Percentiles rank a stretch among this genome's conserved stretches.
These are phyloP conservation scores for Scalopus aquaticus DNA, from an alignment of 2,113 vertebrate species.

Conservation along the genomic window DNA sequence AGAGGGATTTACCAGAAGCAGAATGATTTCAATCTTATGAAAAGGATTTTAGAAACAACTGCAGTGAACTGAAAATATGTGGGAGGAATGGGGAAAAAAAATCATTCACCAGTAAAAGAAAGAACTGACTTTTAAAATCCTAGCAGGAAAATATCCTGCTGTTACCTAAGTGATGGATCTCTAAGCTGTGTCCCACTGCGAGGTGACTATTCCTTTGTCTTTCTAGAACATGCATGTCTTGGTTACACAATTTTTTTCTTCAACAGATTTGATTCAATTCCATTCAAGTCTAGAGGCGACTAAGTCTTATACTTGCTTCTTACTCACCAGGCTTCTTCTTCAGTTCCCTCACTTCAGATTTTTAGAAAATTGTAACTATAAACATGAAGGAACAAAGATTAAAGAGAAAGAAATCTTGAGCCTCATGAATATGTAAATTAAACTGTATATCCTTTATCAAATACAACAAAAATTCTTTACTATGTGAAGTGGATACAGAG, in stretches of 20 bases:
- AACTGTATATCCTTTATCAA: not conserved
- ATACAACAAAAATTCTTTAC: not conserved
- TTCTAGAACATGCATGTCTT: not conserved
- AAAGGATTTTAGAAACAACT: slow-evolving; percentile 52
- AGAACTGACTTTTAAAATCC: slow-evolving; percentile 35
- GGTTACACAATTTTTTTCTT: not conserved
- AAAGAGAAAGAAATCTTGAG: not conserved
- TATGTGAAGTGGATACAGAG: not conserved
- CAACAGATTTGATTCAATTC: not conserved
- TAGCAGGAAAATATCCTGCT: slow-evolving; percentile 43
- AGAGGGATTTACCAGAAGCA: slow-evolving; percentile 1
- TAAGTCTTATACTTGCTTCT: not conserved
- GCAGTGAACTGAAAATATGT: slow-evolving; percentile 40
- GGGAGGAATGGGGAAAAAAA: slow-evolving; percentile 18
- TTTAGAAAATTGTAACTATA: not conserved
- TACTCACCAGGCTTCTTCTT: not conserved
- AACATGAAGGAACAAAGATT: not conserved
- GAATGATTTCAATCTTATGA: not conserved
- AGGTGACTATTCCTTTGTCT: not conserved
- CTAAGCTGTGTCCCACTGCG: not conserved
- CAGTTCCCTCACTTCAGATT: not conserved
- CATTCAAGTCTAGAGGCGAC: not conserved
- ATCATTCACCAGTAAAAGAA: slow-evolving; percentile 38
- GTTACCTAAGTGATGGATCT: slow-evolving; percentile 12
- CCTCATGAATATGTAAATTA: slow-evolving; percentile 12